Conservation (phyloP, 1,140 invertebrate genomes). For the Calosoma granatense region DNA sequence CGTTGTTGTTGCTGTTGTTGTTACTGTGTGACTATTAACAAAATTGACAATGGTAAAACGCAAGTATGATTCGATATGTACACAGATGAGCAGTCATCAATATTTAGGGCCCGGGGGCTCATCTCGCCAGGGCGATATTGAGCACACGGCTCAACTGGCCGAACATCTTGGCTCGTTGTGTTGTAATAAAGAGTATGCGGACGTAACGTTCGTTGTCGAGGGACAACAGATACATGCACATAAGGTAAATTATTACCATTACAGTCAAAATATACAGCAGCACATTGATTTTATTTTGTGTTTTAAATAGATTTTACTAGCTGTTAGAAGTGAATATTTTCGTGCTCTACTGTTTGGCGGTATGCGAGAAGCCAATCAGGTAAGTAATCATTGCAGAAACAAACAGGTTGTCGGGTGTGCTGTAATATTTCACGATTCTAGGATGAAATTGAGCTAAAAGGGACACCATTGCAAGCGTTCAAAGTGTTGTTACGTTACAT, state of each 20-base stretch:
- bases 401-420: too few species aligned
- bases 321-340: conserved; percentile 91
- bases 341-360: conserved; percentile 84
- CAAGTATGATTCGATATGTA: too few species aligned
- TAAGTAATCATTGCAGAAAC: conserved; percentile 18
- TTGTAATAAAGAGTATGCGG: conserved; percentile 80
- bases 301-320: conserved; percentile 63
- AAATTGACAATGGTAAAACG: too few species aligned
- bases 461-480: conserved; percentile 79
- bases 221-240: conserved; percentile 76
- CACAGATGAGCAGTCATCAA: conserved; percentile 24
- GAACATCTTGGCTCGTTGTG: conserved; percentile 75
- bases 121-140: conserved; percentile 27
- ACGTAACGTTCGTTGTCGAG: conserved; percentile 83
- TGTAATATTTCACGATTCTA: conserved; percentile 32
- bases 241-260: conserved; percentile 44
- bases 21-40: background rate
- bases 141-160: conserved; percentile 46
- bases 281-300: background rate
- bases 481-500: conserved; percentile 88
- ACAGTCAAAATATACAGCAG: background rate
- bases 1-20: background rate
- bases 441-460: conserved; percentile 74
- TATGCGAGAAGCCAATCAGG: conserved; percentile 73
- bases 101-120: conserved; percentile 22